Evolutionary conservation across 2,113 vertebrate species (phyloP), one percentile per base, ranked within the genome.

Genomic region (Centropus unirufus): DNA sequence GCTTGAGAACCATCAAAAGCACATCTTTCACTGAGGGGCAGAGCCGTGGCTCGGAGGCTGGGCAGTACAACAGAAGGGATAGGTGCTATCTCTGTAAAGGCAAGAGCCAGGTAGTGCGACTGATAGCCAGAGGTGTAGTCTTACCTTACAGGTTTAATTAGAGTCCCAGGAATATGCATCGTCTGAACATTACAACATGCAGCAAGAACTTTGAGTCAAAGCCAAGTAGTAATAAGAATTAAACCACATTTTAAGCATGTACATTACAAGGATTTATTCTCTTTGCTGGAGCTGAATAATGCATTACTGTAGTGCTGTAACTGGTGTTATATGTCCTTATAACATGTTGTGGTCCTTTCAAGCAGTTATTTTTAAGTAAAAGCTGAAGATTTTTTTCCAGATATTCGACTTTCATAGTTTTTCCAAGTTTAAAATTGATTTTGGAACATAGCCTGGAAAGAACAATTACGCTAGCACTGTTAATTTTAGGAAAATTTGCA

Each of bases 221-320:
- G 95, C 86, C 93, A 90, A 42, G 68, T 79, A 75, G 66, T 87
- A 91, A 87, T 81, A 73, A 95, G 89, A 96, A 93, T 88, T 94
- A 94, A 96, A 89, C 73, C 52, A 36, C 76, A 51, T 95, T 76
- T 93, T 85, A 89, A 91, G 34, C 67, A 63, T 88, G 62, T 52
- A 46, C 83, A 73, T 92, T 90, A 77, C 58, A 86, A 85, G 79
- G 59, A 92, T 97, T 97, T 97, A 74, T 94, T 44, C 91, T 93
- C 86, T 83, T 96, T 54, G 42, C 69, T 93, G 86, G 42, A 58
- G 23, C 52, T 93, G 91, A 95, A 81, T 95, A 87, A 78, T 94
- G 52, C 79, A 32, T 95, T 90, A 68, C 61, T 92, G 82, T 94
- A 81, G 44, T 94, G 77, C 75, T 27, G 32, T 46, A 95, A 75